A percentile compares a stretch with the other conserved stretches of the same genome.
These are phyloP conservation scores for Amphimedon queenslandica DNA, from an alignment of 37 sponge, comb jelly and placozoan genomes.

Conservation along the genomic window DNA sequence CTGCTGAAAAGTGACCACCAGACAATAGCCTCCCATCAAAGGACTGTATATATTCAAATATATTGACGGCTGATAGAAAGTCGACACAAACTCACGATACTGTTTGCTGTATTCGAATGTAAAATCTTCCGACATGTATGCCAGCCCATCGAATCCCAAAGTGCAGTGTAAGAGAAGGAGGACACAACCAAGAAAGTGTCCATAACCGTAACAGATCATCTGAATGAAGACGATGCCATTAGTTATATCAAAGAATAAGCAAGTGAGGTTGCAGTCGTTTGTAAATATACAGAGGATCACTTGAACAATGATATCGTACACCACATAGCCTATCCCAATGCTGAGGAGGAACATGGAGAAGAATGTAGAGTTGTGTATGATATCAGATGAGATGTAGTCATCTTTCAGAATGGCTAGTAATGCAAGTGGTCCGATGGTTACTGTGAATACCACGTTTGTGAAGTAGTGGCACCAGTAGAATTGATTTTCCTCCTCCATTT, in stretches of 20 bases:
- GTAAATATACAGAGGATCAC: not conserved
- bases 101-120: too few relatives aligned
- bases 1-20: too few relatives aligned
- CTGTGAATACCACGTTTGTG: not conserved
- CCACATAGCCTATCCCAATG: not conserved
- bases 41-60: too few relatives aligned
- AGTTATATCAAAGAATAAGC: not conserved
- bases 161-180: too few relatives aligned
- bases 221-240: not conserved
- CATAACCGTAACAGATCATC: not conserved
- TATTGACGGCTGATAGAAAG: too few relatives aligned
- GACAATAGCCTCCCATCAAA: too few relatives aligned
- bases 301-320: not conserved
- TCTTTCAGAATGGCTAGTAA: not conserved
- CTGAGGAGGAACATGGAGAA: not conserved
- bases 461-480: too few relatives aligned
- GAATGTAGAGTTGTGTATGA: not conserved
- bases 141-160: too few relatives aligned
- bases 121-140: too few relatives aligned
- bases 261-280: not conserved
- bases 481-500: too few relatives aligned
- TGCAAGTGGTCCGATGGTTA: not conserved
- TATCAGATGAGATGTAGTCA: not conserved
- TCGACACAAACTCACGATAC: too few relatives aligned
- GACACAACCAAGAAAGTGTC: not conserved